Percentiles rank a stretch among this genome's conserved stretches.
Evolutionary conservation across 2,113 vertebrate species (phyloP).

Genomic region (Gymnogyps californianus): DNA sequence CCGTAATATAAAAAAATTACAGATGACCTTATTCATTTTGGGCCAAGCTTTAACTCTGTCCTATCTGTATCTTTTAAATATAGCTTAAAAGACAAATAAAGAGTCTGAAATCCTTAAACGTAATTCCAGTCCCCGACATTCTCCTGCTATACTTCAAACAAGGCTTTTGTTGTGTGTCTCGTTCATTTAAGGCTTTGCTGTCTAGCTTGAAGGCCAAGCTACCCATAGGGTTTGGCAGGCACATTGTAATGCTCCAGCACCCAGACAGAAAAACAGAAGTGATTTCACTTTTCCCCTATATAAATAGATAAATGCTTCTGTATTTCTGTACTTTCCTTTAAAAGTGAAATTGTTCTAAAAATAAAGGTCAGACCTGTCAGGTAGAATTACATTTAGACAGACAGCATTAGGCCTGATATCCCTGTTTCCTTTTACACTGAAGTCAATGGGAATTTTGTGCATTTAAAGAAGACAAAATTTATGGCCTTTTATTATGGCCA

Average conservation of each 20-base stretch:
- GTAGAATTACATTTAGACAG: conserved; percentile 7
- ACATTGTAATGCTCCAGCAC: neutral
- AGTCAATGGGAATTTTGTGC: conserved; percentile 34
- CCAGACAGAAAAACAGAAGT: neutral
- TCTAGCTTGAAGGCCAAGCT: conserved; percentile 13
- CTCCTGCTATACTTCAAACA: neutral
- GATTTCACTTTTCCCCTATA: neutral
- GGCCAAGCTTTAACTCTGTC: neutral
- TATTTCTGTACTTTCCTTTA: neutral
- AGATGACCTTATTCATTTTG: neutral
- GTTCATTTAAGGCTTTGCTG: neutral
- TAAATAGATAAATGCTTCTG: neutral
- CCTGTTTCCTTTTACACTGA: neutral
- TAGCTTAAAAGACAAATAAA: neutral
- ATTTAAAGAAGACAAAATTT: conserved; percentile 34
- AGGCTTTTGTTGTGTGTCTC: conserved; percentile 3
- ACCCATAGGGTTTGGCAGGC: neutral
- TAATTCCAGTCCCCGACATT: neutral
- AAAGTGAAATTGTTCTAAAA: neutral
- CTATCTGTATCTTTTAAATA: neutral
- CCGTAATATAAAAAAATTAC: neutral
- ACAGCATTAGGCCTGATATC: neutral
- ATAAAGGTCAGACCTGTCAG: conserved; percentile 13
- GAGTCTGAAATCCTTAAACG: neutral
- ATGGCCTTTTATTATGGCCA: conserved; percentile 13